phyloP scores from a whole-genome alignment of 2,888 invertebrate genomes.

The Drosophila anceps region DNA sequence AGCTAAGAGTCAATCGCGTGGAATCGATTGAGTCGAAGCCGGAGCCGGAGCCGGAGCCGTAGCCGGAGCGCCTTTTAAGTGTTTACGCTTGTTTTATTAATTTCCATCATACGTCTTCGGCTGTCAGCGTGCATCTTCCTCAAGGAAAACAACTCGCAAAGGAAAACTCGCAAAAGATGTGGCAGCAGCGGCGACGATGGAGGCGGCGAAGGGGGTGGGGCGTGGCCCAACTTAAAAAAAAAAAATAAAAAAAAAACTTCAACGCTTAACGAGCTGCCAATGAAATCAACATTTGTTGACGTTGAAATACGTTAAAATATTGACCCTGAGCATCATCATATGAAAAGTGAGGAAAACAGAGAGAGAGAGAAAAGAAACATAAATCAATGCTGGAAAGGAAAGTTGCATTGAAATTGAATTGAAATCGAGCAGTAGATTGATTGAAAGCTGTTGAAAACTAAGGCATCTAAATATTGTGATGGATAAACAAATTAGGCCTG shows the following conservation, averaged over 20 bases:
- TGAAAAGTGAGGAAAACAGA: neutral
- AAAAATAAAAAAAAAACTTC: constrained; percentile 14
- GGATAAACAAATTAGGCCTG: neutral
- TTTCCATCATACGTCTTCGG: constrained; percentile 79
- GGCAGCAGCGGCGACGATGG: neutral
- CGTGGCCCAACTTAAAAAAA: neutral
- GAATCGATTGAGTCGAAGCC: constrained; percentile 67
- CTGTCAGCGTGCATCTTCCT: constrained; percentile 66
- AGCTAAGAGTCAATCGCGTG: constrained; percentile 47
- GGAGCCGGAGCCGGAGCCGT: constrained; percentile 11
- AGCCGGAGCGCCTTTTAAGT: constrained; percentile 75
- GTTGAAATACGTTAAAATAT: constrained; percentile 22
- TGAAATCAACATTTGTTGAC: constrained; percentile 37
- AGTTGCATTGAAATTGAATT: constrained; percentile 2
- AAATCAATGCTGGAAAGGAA: constrained; percentile 33
- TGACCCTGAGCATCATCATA: constrained; percentile 16
- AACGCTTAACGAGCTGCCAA: constrained; percentile 64
- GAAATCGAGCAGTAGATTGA: constrained; percentile 2
- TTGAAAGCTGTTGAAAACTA: constrained; percentile 10
- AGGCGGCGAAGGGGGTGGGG: neutral
- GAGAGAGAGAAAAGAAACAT: constrained; percentile 14
- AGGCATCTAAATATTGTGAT: constrained; percentile 3
- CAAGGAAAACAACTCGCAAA: constrained; percentile 13
- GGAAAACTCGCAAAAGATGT: constrained; percentile 17
- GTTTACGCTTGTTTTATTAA: constrained; percentile 83